These are phyloP conservation scores for Cyanoderma ruficeps DNA, from an alignment of 2,113 vertebrate genomes.

Conservation along the genomic window DNA sequence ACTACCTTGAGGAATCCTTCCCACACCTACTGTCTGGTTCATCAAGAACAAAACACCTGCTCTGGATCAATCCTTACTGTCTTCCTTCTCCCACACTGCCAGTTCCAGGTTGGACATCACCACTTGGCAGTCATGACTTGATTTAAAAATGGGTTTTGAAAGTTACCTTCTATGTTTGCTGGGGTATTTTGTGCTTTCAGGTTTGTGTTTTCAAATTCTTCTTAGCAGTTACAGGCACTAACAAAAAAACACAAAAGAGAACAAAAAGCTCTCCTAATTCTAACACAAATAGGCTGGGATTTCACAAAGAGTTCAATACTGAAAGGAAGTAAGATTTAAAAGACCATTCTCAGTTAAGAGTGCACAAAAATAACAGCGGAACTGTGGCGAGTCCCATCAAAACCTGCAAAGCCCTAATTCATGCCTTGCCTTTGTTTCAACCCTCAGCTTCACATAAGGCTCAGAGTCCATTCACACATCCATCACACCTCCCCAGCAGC, in stretches of 20 bases:
- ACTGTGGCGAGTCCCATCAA: background rate
- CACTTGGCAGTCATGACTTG: background rate
- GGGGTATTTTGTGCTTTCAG: background rate
- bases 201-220: background rate
- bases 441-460: background rate
- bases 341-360: background rate
- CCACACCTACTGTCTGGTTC: rapidly evolving
- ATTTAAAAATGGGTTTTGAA: background rate
- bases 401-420: background rate
- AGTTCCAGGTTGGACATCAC: background rate
- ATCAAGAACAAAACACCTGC: background rate
- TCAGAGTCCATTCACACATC: background rate
- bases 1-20: background rate
- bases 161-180: background rate
- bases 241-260: background rate
- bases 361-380: background rate
- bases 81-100: background rate
- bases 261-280: background rate
- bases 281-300: background rate
- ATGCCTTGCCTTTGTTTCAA: background rate
- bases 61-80: background rate
- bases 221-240: background rate
- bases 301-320: background rate
- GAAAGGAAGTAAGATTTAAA: background rate
- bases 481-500: background rate